These are phyloP conservation scores for Tympanuchus pallidicinctus DNA, from an alignment of 2,113 vertebrate species.

Conservation along the genomic window DNA sequence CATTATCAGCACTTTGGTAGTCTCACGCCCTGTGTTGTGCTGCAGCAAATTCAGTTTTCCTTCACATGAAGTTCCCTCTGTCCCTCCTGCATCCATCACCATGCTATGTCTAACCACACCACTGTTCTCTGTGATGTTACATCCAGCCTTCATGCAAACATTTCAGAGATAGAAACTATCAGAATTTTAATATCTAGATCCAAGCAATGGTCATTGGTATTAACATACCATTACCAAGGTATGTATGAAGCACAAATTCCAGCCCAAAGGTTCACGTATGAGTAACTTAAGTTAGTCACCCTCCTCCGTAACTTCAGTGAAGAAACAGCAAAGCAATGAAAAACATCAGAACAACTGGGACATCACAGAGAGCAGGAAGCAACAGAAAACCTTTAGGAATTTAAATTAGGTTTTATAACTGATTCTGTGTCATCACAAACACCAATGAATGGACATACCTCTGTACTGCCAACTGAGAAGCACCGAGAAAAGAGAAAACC, in stretches of 20 bases:
- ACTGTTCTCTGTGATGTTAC: not conserved
- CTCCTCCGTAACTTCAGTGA: not conserved
- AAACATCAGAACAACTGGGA: not conserved
- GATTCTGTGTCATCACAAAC: not conserved
- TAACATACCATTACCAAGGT: not conserved
- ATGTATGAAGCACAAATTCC: not conserved
- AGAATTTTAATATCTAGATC: not conserved
- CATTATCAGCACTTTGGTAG: not conserved
- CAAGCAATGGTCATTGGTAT: not conserved
- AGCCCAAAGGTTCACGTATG: not conserved
- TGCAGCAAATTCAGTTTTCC: not conserved
- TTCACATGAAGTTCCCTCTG: not conserved
- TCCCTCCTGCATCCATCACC: not conserved
- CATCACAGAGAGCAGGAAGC: not conserved
- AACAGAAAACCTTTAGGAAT: not conserved
- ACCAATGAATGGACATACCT: not conserved
- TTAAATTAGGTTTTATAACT: not conserved
- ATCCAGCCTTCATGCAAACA: not conserved
- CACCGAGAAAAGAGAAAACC: not conserved
- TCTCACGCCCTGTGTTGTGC: not conserved
- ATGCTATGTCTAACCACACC: not conserved
- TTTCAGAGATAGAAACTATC: not conserved
- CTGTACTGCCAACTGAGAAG: not conserved
- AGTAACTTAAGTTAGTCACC: not conserved
- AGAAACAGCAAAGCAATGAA: not conserved